Base-by-base conservation (phyloP, 2,113 vertebrate genomes). In the Trematomus loennbergii region DNA sequence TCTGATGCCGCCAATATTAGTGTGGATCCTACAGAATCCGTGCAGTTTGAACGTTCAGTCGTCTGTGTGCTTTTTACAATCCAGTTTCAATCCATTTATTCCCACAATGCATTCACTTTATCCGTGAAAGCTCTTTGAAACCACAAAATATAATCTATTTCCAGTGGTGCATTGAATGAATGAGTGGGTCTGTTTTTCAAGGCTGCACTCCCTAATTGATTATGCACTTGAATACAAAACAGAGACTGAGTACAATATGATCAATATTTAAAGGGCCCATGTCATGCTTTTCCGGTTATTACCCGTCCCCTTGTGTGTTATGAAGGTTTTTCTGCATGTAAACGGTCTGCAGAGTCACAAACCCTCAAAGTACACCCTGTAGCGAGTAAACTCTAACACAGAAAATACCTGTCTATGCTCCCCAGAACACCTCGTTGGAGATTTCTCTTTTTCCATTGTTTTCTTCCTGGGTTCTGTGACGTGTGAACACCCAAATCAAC, bases 71-170 rank as follows among this genome's bases (percentile, higher is more conserved):
- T n/a, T 79, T 40, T 76, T 65, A 59, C 61, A 3, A 66, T 83
- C 76, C 77, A 69, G 63, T 67, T 72, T 75, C 60, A 45, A 36
- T 71, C 45, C 48, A 50, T 84, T 72, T 65, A 75, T 79, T 89
- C 81, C 66, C 67, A 71, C 64, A 82, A 72, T 83, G 48, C 72
- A 78, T 81, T 76, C 55, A 72, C 69, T 89, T 84, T 82, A 85
- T 88, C 83, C 68, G 45, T 45, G 16, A 29, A 62, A 74, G 67
- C 79, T 75, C 58, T 79, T 80, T 80, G 82, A 89, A 91, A 82
- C 62, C 43, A 16, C 45, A 20, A 74, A 82, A 87, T 84, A 63
- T 18, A 79, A 86, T 90, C 76, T 86, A 62, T 85, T 87, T 86
- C 79, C 76, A 78, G 74, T 84, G 79, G 68, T 29, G 22, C 79